phyloP scores from a whole-genome alignment of 2,888 invertebrate species.

The Apamea sordens region DNA sequence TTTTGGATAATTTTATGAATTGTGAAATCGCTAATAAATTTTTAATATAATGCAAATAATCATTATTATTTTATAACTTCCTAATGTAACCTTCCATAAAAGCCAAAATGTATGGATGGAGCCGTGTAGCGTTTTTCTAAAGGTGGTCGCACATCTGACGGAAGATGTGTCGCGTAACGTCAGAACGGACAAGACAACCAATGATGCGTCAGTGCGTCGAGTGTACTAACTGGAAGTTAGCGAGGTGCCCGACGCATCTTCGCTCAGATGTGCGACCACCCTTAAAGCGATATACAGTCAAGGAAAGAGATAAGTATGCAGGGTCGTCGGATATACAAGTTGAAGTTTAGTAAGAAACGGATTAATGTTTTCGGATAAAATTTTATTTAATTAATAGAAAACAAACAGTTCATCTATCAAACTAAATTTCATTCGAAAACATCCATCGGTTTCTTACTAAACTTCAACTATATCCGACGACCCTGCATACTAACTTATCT shows the following conservation, averaged over 20 bases:
- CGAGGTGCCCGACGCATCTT: neutral
- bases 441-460: no score
- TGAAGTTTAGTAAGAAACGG: no score
- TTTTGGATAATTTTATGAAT: slow-evolving; percentile 73
- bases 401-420: no score
- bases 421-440: no score
- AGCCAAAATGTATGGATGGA: neutral
- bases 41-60: slow-evolving; percentile 66
- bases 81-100: neutral
- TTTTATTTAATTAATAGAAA: no score
- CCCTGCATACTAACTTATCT: no score
- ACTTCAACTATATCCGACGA: no score
- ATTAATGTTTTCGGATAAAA: no score
- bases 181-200: neutral
- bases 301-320: no score
- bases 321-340: no score
- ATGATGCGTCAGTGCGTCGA: neutral
- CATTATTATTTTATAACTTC: neutral
- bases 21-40: slow-evolving; percentile 73
- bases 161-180: neutral
- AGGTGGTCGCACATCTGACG: neutral
- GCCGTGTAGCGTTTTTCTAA: neutral
- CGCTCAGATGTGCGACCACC: no score
- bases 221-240: neutral
- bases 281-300: no score